A percentile compares a stretch with the other conserved stretches of the same genome.
Conservation (phyloP, 1,140 invertebrate genomes). For the Muscidifurax raptorellus region DNA sequence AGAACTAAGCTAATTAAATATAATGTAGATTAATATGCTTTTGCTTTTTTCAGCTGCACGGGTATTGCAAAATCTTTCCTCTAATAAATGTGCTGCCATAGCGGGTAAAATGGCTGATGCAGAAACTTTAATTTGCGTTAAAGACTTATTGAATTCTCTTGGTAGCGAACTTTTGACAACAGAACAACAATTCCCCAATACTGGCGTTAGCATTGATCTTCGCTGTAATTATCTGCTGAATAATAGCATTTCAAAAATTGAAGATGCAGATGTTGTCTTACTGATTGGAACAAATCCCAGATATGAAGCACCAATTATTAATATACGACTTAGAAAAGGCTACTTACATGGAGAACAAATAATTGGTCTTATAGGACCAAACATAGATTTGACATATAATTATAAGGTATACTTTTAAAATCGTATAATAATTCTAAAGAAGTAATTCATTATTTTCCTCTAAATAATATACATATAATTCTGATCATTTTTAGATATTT, state of each 20-base stretch:
- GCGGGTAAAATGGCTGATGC: conserved; percentile 94
- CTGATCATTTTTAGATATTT: no score
- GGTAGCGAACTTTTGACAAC: conserved; percentile 92
- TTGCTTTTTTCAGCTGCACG: conserved; percentile 74
- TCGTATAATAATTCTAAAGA: no score
- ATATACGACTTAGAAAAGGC: conserved; percentile 95
- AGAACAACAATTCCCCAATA: conserved; percentile 91
- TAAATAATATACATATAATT: no score
- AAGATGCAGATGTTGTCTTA: conserved; percentile 95
- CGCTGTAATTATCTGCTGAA: conserved; percentile 95
- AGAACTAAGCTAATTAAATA: no score
- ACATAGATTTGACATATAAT: conserved; percentile 95
- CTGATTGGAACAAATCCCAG: conserved; percentile 98
- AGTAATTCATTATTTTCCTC: no score
- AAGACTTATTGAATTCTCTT: conserved; percentile 94
- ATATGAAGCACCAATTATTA: conserved; percentile 98
- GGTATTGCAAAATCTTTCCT: conserved; percentile 76
- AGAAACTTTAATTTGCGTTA: conserved; percentile 92
- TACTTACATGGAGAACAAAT: conserved; percentile 90
- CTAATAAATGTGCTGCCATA: conserved; percentile 85
- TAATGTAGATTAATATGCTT: no score
- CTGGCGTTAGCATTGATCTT: conserved; percentile 91
- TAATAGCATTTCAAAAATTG: conserved; percentile 89
- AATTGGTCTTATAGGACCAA: conserved; percentile 90
- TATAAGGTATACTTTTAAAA: conserved; percentile 84